These are phyloP conservation scores for Alectoris magna DNA, from an alignment of 2,797 vertebrate species.

Conservation along the genomic window DNA sequence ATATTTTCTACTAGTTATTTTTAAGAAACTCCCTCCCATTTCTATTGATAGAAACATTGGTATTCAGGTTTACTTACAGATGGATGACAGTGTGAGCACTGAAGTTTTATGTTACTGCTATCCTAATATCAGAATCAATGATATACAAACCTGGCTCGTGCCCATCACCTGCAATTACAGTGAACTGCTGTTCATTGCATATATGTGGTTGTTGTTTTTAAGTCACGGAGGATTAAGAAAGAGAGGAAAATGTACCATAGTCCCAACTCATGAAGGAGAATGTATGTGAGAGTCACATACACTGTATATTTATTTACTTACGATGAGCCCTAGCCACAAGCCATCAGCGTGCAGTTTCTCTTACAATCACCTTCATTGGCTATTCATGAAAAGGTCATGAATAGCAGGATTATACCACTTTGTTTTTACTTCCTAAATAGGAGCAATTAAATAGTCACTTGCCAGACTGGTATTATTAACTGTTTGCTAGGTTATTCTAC, in stretches of 20 bases:
- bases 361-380: constrained; percentile 55
- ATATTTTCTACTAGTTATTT: background rate
- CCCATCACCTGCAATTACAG: constrained; percentile 61
- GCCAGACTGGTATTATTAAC: constrained; percentile 62
- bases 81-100: background rate
- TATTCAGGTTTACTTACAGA: background rate
- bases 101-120: constrained; percentile 30
- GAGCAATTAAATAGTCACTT: constrained; percentile 65
- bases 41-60: background rate
- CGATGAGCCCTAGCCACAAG: constrained; percentile 45
- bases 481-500: constrained; percentile 51
- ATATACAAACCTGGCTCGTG: constrained; percentile 43
- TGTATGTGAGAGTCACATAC: constrained; percentile 48
- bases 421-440: constrained; percentile 69
- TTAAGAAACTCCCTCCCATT: background rate
- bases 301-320: constrained; percentile 68
- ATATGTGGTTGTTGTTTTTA: constrained; percentile 58
- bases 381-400: constrained; percentile 55
- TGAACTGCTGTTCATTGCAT: constrained; percentile 61
- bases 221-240: constrained; percentile 65
- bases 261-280: constrained; percentile 63
- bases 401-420: constrained; percentile 51
- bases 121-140: constrained; percentile 59
- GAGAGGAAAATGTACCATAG: constrained; percentile 66
- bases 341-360: constrained; percentile 59